Conservation (phyloP, 1,140 invertebrate species). For the Papilio polyxenes region DNA sequence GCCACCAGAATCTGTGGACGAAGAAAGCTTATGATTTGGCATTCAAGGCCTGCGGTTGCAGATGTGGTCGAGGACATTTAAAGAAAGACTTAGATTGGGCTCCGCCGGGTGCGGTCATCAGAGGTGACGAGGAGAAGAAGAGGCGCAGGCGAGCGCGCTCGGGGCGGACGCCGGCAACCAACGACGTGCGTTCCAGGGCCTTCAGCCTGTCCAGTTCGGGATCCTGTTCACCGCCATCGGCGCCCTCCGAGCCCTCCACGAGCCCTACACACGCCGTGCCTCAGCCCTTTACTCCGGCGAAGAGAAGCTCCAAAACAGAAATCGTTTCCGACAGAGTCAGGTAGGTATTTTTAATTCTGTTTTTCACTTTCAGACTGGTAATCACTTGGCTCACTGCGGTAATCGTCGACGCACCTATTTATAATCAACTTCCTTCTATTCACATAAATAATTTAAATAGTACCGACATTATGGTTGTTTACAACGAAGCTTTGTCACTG, state of each 20-base stretch:
- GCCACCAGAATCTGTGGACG: conserved; percentile 97
- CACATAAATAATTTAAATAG: conserved; percentile 47
- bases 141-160: conserved; percentile 83
- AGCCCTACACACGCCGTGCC: conserved; percentile 80
- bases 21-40: conserved; percentile 98
- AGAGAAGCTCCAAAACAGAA: conserved; percentile 89
- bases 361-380: not conserved
- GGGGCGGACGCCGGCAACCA: conserved; percentile 84
- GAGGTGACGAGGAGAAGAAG: conserved; percentile 88
- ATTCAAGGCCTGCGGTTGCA: conserved; percentile 93
- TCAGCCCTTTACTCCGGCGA: conserved; percentile 80
- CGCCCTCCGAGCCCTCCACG: conserved; percentile 71
- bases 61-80: conserved; percentile 93
- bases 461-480: conserved; percentile 44
- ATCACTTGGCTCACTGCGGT: conserved; percentile 23
- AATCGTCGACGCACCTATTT: conserved; percentile 30
- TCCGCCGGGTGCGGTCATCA: conserved; percentile 81
- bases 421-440: conserved; percentile 26
- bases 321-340: conserved; percentile 89
- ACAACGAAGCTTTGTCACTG: conserved; percentile 44
- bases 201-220: conserved; percentile 85
- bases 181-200: conserved; percentile 86
- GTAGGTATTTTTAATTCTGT: conserved; percentile 79
- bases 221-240: conserved; percentile 77
- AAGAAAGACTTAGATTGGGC: conserved; percentile 97